These are phyloP conservation scores for Pristionchus mayeri DNA, from an alignment of 2,888 invertebrate species.

Conservation along the genomic window DNA sequence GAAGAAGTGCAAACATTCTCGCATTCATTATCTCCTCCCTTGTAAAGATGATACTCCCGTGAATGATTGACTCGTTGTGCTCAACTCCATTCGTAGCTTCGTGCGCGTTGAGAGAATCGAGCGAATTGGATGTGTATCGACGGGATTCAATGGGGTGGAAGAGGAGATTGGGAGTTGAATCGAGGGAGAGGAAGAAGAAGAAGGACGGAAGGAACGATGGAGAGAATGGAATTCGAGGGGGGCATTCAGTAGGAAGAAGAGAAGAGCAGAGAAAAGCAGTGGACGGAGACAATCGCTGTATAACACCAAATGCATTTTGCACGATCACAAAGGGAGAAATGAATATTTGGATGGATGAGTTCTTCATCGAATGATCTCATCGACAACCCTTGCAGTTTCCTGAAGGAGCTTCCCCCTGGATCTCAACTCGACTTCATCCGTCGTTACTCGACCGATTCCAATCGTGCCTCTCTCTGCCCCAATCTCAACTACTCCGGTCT, in stretches of 20 bases:
- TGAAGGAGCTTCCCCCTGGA: constrained; percentile 88
- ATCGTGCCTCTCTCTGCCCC: constrained; percentile 91
- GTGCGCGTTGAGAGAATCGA: neutral
- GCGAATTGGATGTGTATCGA: constrained; percentile 1
- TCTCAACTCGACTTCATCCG: constrained; percentile 67
- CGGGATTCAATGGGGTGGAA: constrained; percentile 9
- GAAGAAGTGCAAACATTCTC: neutral
- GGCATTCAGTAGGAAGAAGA: constrained; percentile 15
- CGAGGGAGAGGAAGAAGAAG: neutral
- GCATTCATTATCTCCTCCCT: neutral
- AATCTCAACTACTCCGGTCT: constrained; percentile 96
- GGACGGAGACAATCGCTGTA: no score
- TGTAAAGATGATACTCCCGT: neutral
- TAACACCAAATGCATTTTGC: no score
- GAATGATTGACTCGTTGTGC: no score
- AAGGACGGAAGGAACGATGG: constrained; percentile 27
- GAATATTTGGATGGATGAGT: no score
- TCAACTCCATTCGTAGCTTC: no score
- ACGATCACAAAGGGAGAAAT: no score
- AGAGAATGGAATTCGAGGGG: neutral
- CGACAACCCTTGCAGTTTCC: constrained; percentile 88
- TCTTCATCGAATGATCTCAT: no score
- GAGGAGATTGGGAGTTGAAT: neutral
- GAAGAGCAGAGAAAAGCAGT: no score
- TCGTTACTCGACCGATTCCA: constrained; percentile 80